These are phyloP conservation scores for Deilephila elpenor DNA, from an alignment of 2,888 invertebrate species.

Conservation along the genomic window DNA sequence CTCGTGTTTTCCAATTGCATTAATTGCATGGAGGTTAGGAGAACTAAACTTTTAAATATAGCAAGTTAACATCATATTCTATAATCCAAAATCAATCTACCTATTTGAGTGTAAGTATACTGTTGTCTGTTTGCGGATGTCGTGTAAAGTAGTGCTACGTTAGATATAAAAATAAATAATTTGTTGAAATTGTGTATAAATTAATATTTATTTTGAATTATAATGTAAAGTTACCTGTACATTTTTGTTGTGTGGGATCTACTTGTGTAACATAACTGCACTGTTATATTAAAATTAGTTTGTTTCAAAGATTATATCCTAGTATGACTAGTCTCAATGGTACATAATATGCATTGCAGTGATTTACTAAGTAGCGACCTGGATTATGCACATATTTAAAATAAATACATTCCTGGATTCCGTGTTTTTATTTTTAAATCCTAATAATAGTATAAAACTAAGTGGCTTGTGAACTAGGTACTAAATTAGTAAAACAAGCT, in stretches of 20 bases:
- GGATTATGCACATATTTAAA: slow-evolving; percentile 23
- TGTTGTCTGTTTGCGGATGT: slow-evolving; percentile 5
- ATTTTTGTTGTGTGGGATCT: neutral
- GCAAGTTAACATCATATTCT: too few species aligned
- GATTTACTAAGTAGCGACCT: neutral
- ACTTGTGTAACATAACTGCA: slow-evolving; percentile 12
- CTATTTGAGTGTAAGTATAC: slow-evolving; percentile 36
- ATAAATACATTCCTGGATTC: slow-evolving; percentile 29
- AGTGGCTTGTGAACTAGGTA: neutral
- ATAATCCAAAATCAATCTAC: slow-evolving; percentile 26
- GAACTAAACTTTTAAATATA: too few species aligned
- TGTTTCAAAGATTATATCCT: neutral
- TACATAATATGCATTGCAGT: slow-evolving; percentile 1
- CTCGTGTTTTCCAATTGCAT: too few species aligned
- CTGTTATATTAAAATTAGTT: neutral
- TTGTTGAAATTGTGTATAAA: slow-evolving; percentile 47
- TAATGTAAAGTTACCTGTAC: slow-evolving; percentile 23
- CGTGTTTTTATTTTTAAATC: neutral
- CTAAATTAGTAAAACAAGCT: neutral
- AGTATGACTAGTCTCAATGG: neutral
- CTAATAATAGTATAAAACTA: neutral
- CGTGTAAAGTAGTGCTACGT: slow-evolving; percentile 56
- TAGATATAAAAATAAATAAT: slow-evolving; percentile 52
- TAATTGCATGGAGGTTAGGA: too few species aligned
- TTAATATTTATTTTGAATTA: slow-evolving; percentile 53